Evolutionary conservation across 2,113 vertebrate species (phyloP).

Genomic region (Neofelis nebulosa): DNA sequence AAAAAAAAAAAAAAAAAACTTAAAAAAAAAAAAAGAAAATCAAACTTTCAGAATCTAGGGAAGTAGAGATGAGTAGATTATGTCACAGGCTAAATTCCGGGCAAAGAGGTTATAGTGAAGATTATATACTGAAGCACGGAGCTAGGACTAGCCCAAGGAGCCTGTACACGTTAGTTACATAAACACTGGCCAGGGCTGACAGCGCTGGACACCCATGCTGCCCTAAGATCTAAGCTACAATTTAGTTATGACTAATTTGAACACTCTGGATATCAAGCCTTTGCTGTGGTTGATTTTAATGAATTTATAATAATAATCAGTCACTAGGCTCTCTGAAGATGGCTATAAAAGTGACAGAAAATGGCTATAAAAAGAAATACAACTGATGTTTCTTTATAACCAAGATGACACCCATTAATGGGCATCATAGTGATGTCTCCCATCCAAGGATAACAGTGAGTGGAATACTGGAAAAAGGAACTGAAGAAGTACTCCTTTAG

Average conservation of each 20-base stretch:
- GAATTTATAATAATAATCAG: background rate
- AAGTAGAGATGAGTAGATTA: background rate
- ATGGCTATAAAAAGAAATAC: background rate
- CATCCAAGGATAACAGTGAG: background rate
- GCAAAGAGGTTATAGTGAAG: background rate
- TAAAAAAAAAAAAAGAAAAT: background rate
- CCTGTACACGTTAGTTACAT: background rate
- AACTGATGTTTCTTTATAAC: background rate
- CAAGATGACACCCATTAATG: background rate
- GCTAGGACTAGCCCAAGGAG: background rate
- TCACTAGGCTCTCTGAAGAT: background rate
- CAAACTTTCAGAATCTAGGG: slow-evolving; percentile 5
- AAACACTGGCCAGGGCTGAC: background rate
- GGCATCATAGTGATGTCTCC: background rate
- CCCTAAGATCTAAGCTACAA: background rate
- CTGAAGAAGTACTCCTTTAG: background rate
- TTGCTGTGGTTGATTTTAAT: slow-evolving; percentile 27
- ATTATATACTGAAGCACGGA: background rate
- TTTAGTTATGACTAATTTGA: background rate
- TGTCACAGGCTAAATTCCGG: background rate
- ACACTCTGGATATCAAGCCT: background rate
- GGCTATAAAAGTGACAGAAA: background rate
- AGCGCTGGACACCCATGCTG: background rate
- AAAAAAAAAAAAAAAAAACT: no score
- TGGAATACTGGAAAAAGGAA: background rate